Conservation (phyloP, 2,113 vertebrate species). For the Sphaerodactylus townsendi region DNA sequence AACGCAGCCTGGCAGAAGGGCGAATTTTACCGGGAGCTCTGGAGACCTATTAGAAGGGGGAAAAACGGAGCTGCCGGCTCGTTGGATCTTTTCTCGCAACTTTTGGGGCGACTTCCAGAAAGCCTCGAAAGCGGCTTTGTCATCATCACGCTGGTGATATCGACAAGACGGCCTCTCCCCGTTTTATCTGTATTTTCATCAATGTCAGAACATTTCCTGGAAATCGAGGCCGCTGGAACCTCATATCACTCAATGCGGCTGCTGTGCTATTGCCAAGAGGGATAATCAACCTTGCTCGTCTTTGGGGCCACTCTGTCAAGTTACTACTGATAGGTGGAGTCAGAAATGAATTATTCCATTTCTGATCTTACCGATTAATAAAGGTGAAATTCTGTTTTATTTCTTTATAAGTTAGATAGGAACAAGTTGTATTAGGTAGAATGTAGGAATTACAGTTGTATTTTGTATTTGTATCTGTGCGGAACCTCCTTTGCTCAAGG, state of each 20-base stretch:
- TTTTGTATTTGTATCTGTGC: no score
- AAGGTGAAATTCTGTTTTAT: no score
- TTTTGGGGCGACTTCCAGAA: background rate
- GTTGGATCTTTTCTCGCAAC: background rate
- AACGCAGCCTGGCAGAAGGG: background rate
- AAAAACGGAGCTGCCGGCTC: background rate
- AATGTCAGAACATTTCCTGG: background rate
- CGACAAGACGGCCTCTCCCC: accelerated
- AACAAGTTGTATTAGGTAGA: no score
- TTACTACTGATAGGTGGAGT: no score
- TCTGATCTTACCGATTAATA: no score
- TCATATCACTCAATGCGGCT: background rate
- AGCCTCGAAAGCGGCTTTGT: background rate
- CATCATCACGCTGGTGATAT: background rate
- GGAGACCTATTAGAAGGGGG: background rate
- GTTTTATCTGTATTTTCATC: background rate
- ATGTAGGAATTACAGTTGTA: no score
- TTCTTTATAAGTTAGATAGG: no score
- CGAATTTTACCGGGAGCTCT: background rate
- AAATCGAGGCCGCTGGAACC: background rate
- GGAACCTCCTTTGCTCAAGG: no score
- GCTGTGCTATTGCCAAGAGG: background rate
- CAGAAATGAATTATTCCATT: no score
- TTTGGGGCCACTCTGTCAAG: background rate
- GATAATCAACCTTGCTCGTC: background rate